These are phyloP conservation scores for Peromyscus nudipes DNA, from an alignment of 2,797 vertebrate genomes.

Conservation along the genomic window DNA sequence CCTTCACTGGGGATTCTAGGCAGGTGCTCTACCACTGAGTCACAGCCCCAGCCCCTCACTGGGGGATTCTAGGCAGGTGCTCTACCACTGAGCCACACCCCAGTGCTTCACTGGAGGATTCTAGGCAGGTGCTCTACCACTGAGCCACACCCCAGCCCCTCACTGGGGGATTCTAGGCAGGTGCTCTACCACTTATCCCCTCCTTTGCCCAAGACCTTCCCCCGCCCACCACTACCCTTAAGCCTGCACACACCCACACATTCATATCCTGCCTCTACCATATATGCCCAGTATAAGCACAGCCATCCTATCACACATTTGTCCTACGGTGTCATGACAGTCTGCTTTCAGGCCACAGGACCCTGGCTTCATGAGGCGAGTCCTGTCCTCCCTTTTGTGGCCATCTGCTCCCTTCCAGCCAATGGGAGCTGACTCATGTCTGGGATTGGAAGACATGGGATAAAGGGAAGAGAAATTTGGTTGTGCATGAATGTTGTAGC, in stretches of 20 bases:
- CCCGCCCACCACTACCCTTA: too few relatives aligned
- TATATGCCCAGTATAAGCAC: neutral
- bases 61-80: neutral
- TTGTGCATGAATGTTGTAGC: conserved; percentile 56
- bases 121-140: neutral
- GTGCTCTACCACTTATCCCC: neutral
- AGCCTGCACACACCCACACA: neutral
- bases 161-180: neutral
- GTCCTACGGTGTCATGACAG: neutral
- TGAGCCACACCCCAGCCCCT: neutral
- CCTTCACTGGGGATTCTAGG: neutral
- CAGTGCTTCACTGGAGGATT: neutral
- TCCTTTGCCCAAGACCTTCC: too few relatives aligned
- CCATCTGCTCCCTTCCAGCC: conserved; percentile 45
- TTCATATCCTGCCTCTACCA: neutral
- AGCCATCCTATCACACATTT: neutral
- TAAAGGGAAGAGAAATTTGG: conserved; percentile 62
- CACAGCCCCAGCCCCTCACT: neutral
- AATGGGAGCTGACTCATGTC: conserved; percentile 33
- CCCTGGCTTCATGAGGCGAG: neutral
- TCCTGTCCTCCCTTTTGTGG: neutral
- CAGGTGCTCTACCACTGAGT: neutral
- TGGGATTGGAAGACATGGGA: conserved; percentile 39
- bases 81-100: neutral
- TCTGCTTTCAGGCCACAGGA: neutral